phyloP scores from a whole-genome alignment of 2,797 vertebrate genomes.

The Cossypha heuglini region DNA sequence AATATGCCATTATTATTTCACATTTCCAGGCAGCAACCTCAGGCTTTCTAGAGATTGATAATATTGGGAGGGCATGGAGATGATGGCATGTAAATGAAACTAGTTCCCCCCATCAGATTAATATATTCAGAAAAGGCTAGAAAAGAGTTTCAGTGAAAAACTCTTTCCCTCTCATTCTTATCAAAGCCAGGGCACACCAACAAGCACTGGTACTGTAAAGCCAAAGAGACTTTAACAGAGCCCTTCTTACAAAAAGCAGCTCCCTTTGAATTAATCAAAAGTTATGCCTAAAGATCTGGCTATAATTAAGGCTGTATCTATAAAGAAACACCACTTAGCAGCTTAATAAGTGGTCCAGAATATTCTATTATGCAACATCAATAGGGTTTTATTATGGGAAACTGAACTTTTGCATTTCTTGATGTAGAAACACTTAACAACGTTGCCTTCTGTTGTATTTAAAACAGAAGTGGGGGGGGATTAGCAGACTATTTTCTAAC shows the following conservation, averaged over 20 bases:
- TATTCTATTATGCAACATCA: not conserved
- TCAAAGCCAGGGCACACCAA: not conserved
- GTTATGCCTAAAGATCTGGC: not conserved
- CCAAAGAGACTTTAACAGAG: not conserved
- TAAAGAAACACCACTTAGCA: slow-evolving; percentile 17
- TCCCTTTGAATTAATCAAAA: not conserved
- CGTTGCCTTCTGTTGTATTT: not conserved
- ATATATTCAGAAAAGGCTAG: not conserved
- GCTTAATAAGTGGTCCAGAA: not conserved
- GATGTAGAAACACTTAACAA: not conserved
- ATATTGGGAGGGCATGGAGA: not conserved
- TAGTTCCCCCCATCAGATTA: not conserved
- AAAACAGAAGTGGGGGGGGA: not conserved
- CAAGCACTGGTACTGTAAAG: not conserved
- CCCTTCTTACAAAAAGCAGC: not conserved
- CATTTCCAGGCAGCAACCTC: not conserved
- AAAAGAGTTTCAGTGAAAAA: not conserved
- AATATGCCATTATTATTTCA: not conserved
- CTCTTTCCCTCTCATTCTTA: not conserved
- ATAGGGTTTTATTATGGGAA: slow-evolving; percentile 29
- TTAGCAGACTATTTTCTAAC: not conserved
- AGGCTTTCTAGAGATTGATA: not conserved
- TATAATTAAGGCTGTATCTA: slow-evolving; percentile 24
- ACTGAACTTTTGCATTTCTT: not conserved
- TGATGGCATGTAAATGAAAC: not conserved